Conservation (phyloP, 2,888 invertebrate species). For the Mythimna ferrago region DNA sequence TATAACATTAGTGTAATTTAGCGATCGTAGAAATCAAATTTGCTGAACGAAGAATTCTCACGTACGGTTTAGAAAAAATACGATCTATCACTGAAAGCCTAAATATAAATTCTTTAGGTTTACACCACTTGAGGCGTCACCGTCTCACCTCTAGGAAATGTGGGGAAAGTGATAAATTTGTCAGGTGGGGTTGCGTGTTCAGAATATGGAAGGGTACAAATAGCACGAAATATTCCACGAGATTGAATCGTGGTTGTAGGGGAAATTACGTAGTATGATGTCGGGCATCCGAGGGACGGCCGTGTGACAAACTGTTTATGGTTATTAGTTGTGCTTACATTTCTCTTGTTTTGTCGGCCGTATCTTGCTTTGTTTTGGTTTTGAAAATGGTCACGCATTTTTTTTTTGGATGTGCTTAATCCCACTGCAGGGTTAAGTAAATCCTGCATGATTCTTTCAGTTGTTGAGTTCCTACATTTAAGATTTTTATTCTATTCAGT, state of each 20-base stretch:
- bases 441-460: too few species aligned
- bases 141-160: constrained; percentile 69
- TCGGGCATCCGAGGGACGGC: constrained; percentile 43
- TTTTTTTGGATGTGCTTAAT: too few species aligned
- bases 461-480: too few species aligned
- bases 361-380: constrained; percentile 31
- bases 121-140: constrained; percentile 42
- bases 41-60: neutral
- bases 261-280: constrained; percentile 74
- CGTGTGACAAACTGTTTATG: constrained; percentile 62
- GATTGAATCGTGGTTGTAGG: constrained; percentile 80
- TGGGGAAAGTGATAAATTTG: constrained; percentile 87
- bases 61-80: constrained; percentile 18
- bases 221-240: constrained; percentile 84
- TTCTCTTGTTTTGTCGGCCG: constrained; percentile 44
- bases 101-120: constrained; percentile 51
- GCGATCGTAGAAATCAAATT: neutral
- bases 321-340: constrained; percentile 50
- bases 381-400: neutral
- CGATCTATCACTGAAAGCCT: constrained; percentile 40
- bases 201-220: constrained; percentile 80
- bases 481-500: too few species aligned
- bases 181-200: constrained; percentile 86
- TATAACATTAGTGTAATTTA: neutral
- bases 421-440: too few species aligned